Evolutionary conservation across 2,113 vertebrate genomes (phyloP).

Genomic region (Paramormyrops kingsleyae): DNA sequence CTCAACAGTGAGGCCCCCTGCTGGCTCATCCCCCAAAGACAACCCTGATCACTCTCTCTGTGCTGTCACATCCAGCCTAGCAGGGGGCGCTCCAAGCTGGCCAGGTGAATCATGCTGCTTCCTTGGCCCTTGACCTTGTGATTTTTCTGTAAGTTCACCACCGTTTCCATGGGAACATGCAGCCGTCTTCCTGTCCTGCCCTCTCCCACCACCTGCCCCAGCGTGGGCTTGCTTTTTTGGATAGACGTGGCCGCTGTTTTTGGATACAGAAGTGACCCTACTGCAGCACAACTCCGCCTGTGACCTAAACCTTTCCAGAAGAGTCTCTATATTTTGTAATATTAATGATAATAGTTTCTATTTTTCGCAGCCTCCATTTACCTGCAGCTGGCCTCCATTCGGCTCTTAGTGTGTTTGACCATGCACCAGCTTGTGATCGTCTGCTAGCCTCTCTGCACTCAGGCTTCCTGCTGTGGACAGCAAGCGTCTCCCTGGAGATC

Average conservation of each 20-base stretch:
- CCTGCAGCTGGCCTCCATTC: slow-evolving; percentile 52
- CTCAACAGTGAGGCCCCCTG: neutral
- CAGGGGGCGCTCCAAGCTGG: neutral
- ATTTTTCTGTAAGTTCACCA: neutral
- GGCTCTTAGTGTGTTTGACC: slow-evolving; percentile 59
- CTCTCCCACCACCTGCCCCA: neutral
- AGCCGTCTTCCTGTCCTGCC: slow-evolving; percentile 5
- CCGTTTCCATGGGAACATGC: neutral
- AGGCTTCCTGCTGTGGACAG: slow-evolving; percentile 32
- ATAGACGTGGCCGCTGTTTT: neutral
- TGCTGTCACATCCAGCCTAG: neutral
- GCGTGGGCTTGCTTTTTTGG: neutral
- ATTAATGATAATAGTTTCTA: slow-evolving; percentile 56
- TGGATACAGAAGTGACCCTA: neutral
- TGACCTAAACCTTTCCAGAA: slow-evolving; percentile 51
- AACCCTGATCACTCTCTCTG: neutral
- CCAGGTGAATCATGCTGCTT: neutral
- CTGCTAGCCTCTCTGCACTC: slow-evolving; percentile 24
- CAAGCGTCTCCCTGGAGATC: no score
- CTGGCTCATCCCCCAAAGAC: neutral
- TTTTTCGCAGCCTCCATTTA: slow-evolving; percentile 52
- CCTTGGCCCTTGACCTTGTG: neutral
- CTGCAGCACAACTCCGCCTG: neutral
- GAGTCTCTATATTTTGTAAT: slow-evolving; percentile 65
- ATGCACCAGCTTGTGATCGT: slow-evolving; percentile 29